phyloP scores from a whole-genome alignment of 2,113 vertebrate species.

The Megalops atlanticus region DNA sequence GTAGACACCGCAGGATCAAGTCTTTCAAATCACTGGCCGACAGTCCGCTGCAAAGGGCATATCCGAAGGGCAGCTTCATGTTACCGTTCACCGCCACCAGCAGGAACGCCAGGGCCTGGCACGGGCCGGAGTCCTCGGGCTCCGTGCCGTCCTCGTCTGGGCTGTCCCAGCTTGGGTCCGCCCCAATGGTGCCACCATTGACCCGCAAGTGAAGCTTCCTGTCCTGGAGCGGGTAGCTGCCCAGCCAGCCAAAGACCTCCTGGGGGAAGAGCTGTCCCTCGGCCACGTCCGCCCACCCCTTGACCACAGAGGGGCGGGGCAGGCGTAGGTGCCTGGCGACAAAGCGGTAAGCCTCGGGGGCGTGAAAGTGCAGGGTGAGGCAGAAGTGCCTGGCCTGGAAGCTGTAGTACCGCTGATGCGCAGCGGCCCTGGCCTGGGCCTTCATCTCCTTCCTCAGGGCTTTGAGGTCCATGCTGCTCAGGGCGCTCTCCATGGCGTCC shows the following conservation, averaged over 20 bases:
- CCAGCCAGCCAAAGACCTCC: neutral
- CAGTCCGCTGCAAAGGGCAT: neutral
- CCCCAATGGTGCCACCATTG: neutral
- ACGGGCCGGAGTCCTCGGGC: neutral
- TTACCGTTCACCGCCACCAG: slow-evolving; percentile 6
- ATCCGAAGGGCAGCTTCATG: slow-evolving; percentile 7
- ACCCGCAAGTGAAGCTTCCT: neutral
- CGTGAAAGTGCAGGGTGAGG: slow-evolving; percentile 11
- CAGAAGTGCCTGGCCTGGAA: slow-evolving; percentile 15
- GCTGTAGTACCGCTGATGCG: neutral
- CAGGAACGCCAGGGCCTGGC: slow-evolving; percentile 10
- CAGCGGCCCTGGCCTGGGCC: neutral
- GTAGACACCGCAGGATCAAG: neutral
- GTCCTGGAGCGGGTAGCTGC: neutral
- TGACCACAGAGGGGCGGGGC: neutral
- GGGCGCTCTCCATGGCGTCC: slow-evolving; percentile 11
- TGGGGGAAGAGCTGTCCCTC: neutral
- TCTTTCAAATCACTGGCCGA: neutral
- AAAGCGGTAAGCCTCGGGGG: neutral
- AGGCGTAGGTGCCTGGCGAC: neutral
- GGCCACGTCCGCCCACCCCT: neutral
- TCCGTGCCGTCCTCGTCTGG: neutral
- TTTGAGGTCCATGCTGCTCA: slow-evolving; percentile 16
- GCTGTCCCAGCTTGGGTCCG: neutral
- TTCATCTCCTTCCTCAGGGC: neutral